A percentile compares a stretch with the other conserved stretches of the same genome.
Evolutionary conservation across 1,140 invertebrate genomes (phyloP).

Genomic region (Heterodera schachtii): DNA sequence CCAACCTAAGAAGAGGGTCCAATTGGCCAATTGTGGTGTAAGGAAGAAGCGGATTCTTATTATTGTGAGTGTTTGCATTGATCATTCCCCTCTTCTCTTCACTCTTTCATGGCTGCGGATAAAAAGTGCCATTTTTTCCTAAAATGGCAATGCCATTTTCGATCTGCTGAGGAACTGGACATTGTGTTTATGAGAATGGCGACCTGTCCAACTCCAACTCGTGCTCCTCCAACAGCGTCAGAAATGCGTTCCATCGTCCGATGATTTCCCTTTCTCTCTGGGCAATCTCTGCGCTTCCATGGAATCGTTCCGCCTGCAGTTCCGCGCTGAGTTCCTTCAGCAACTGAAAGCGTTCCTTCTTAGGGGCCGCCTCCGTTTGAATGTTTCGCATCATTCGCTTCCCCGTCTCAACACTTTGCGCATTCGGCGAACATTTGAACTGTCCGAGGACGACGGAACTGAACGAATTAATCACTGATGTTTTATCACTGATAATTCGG

Average conservation of each 20-base stretch:
- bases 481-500: too few species aligned
- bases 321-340: slow-evolving; percentile 79
- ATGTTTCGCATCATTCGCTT: slow-evolving; percentile 98
- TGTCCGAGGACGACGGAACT: slow-evolving; percentile 16
- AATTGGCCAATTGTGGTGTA: too few species aligned
- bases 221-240: slow-evolving; percentile 83
- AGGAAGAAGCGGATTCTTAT: too few species aligned
- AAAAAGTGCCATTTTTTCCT: too few species aligned
- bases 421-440: slow-evolving; percentile 81
- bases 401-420: slow-evolving; percentile 87
- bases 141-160: too few species aligned
- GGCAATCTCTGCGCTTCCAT: slow-evolving; percentile 81
- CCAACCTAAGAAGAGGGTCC: slow-evolving; percentile 26
- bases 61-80: too few species aligned
- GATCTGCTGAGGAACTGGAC: too few species aligned
- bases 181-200: slow-evolving; percentile 12
- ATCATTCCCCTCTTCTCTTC: too few species aligned
- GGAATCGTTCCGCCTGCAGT: slow-evolving; percentile 86
- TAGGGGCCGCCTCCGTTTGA: slow-evolving; percentile 88
- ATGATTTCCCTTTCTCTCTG: slow-evolving; percentile 82
- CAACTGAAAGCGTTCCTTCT: slow-evolving; percentile 86
- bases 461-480: background rate
- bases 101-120: too few species aligned
- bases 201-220: slow-evolving; percentile 74
- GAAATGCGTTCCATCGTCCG: slow-evolving; percentile 81